Evolutionary conservation across 2,888 invertebrate species (phyloP), one percentile per base, ranked within the genome.

Genomic region (Ennomos fuscantarius): DNA sequence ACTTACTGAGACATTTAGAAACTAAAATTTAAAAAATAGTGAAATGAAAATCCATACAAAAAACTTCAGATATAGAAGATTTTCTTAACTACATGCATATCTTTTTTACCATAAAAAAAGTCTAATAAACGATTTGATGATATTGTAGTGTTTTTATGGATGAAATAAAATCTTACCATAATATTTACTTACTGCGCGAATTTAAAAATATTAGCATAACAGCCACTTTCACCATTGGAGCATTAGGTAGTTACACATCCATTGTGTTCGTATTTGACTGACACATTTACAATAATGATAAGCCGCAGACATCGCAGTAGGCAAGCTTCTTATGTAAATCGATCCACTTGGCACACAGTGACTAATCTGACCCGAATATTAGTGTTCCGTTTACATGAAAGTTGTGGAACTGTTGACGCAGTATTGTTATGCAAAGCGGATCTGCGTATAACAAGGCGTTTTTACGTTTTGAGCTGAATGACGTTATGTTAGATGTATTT

Each of bases 381-480:
- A 60, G 68, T 78, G 81, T 84, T 82, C 81, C 77, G 80, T 81
- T 81, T 79, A 66, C 72, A 79, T 74, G 81, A 78, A 79, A 81
- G 81, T 76, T 73, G 76, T 24, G 41, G 39, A 8, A 10, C 51
- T 1, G 43, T 43, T 35, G 53, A 48, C 72, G 81, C 76, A 79
- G 72, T 74, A 81, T 84, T 83, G 81, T 89, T 86, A 86, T 86
- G 87, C 86, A 86, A 87, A 85, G 74, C 82, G 82, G 84, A 85
- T 83, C 75, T 69, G 49, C 35, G 54, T 53, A 50, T 45, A 65
- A 12, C 48, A 57, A 39, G 48, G 40, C 51, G 56, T 49, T 57
- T 50, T 55, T 41, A 50, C 59, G 52, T 63, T 63, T 63, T 46
- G 34, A 47, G 43, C 42, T 41, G 39, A n/a, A 41, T 60, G 52